Conservation (phyloP, 2,888 invertebrate genomes). For the Coenonympha glycerion region DNA sequence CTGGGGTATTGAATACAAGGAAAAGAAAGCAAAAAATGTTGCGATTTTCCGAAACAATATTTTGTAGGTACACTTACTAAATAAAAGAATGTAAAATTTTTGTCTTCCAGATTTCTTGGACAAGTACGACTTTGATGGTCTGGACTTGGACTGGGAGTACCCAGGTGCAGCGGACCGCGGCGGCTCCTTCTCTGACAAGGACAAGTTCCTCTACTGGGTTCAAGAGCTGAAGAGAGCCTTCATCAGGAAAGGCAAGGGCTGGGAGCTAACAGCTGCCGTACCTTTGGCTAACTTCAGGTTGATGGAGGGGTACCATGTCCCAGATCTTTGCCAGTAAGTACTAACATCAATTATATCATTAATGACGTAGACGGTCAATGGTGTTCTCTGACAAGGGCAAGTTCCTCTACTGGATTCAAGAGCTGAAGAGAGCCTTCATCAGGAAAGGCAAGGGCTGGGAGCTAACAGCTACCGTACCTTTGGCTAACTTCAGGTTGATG, state of each 20-base stretch:
- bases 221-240: slow-evolving; percentile 88
- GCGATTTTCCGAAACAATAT: too few relatives aligned
- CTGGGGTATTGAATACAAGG: too few relatives aligned
- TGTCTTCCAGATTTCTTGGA: slow-evolving; percentile 79
- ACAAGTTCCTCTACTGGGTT: slow-evolving; percentile 86
- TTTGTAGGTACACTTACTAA: too few relatives aligned
- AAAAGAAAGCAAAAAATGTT: too few relatives aligned
- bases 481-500: slow-evolving; percentile 89
- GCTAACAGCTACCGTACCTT: slow-evolving; percentile 91
- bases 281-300: slow-evolving; percentile 90
- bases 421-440: slow-evolving; percentile 85
- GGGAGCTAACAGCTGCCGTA: slow-evolving; percentile 94
- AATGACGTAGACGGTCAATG: too few relatives aligned
- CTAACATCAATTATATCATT: neutral
- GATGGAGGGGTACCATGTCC: slow-evolving; percentile 93
- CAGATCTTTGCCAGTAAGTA: slow-evolving; percentile 89
- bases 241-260: slow-evolving; percentile 81
- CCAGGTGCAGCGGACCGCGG: slow-evolving; percentile 92
- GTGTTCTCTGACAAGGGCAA: slow-evolving; percentile 88
- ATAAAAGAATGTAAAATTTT: slow-evolving; percentile 3
- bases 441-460: slow-evolving; percentile 86
- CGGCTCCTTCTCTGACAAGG: slow-evolving; percentile 88
- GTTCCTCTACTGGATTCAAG: slow-evolving; percentile 88
- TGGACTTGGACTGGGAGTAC: slow-evolving; percentile 94
- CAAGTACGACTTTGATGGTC: slow-evolving; percentile 87